Evolutionary conservation across 1,140 invertebrate genomes (phyloP), one percentile per base, ranked within the genome.

Genomic region (Chlorops oryzae): DNA sequence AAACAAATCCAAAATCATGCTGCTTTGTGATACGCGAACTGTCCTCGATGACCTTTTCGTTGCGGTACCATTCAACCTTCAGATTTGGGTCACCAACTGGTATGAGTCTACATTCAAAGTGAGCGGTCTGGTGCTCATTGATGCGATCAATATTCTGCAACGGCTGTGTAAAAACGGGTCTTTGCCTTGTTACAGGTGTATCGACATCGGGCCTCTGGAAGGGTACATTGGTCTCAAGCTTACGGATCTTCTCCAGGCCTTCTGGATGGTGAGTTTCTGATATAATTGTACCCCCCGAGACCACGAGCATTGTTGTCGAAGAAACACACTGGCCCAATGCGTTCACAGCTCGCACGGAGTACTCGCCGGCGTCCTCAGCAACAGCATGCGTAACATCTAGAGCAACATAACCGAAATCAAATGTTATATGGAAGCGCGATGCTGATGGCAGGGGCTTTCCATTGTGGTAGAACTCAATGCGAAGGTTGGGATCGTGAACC

Each of bases 51-150:
- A 91, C 83, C 66, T 92, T 86, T 65, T 94, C 92, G 75, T 99
- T 96, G 69, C 91, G 86, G 74, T 92, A 97, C 96, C 96, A 99
- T 78, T 98, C 94, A 1, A 99, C 91, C 73, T 92, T 95, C 37
- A 99, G 77, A 21, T 91, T 94, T 3, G 96, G 92, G 78, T 99
- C 96, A 28, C 94, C 94, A 53, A 98, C 90, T n/a, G 96, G 96
- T 59, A 95, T 95, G n/a, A 98, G 79, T 35, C 93, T 82, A 57
- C 91, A 93, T 74, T 98, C 94, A 63, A 99, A 94, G 78, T 97
- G 92, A 44, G 92, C 92, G 23, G 87, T 90, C 66, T 96, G 84
- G 44, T 87, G 88, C 77, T 99, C 96, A 54, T 83, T 81, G 47
- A 97, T 86, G 47, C 80, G 81, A 59, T 93, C 90, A 55, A 93